These are phyloP conservation scores for Pachymerium ferrugineum DNA, from an alignment of 2,888 invertebrate species.

Conservation along the genomic window DNA sequence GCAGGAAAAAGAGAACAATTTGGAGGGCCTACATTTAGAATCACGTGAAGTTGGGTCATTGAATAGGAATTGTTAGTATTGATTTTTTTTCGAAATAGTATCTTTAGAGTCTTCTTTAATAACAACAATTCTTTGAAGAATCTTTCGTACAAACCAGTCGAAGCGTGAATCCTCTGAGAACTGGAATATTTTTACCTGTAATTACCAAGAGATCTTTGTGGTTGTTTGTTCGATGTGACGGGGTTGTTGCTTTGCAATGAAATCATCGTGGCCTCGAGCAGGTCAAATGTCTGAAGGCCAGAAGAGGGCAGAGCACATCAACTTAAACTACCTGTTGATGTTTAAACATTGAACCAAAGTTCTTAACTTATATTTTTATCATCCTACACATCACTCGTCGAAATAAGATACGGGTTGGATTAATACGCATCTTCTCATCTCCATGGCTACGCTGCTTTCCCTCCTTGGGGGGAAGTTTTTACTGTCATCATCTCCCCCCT, in stretches of 20 bases:
- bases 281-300: conserved; percentile 9
- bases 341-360: not conserved
- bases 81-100: not conserved
- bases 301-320: not conserved
- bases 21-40: not conserved
- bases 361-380: not conserved
- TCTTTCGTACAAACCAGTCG: not conserved
- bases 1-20: not conserved
- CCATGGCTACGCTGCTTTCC: not conserved
- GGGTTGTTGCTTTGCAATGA: not conserved
- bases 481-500: not conserved
- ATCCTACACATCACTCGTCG: not conserved
- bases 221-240: conserved; percentile 5
- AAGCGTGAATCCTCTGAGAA: not conserved
- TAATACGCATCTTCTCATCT: not conserved
- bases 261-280: not conserved
- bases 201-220: conserved; percentile 2
- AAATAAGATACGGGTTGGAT: not conserved
- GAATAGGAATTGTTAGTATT: not conserved
- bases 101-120: not conserved
- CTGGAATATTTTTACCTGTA: not conserved
- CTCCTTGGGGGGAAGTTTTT: not conserved
- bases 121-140: not conserved
- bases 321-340: not conserved
- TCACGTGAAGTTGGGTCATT: not conserved